Base-by-base conservation (phyloP, 37 sponge, comb jelly and placozoan species). In the Haliclona indistincta region DNA sequence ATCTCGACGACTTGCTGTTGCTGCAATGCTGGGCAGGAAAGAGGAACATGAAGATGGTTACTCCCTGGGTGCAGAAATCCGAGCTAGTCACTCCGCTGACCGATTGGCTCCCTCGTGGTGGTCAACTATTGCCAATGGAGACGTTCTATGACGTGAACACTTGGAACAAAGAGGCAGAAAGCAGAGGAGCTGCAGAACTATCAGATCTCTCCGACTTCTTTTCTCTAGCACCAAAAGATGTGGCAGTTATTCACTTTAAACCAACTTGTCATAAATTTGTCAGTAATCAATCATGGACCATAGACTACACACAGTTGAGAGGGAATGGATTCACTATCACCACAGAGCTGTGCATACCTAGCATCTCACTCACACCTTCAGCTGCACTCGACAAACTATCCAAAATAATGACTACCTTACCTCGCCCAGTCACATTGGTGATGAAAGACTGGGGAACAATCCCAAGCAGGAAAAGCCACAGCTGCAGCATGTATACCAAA, bases 1-100 rank as follows among this genome's bases (percentile, higher is more conserved):
- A n/a, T n/a, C n/a, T n/a, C n/a, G n/a, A n/a, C n/a, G n/a, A 83
- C 37, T 39, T 83, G 1, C 67, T 65, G 20, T 41, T 22, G 49
- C 56, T 86, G 0, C 86, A 86, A 62, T 86, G 80, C 33, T 86
- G 86, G 86, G 86, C 86, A 35, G 71, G 44, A 1, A 43, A 63
- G 37, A 4, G 51, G 0, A 28, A 17, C 3, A 32, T 81, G 23
- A 37, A 58, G 15, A 63, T 87, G 2, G 76, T 87, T 23, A 70
- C 80, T 30, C 87, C 87, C 8, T 52, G 36, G 33, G 28, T 70
- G 4, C 3, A 8, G 2, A 43, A 73, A 20, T 73, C 75, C 1
- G 26, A 42, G 28, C 56, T 78, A 1, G 29, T 52, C 3, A 68
- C 84, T n/a, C 76, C 76, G 2, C 51, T 69, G 0, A 47, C 35